phyloP scores from a whole-genome alignment of 1,140 invertebrate species.

The Pseudomyrmex gracilis region DNA sequence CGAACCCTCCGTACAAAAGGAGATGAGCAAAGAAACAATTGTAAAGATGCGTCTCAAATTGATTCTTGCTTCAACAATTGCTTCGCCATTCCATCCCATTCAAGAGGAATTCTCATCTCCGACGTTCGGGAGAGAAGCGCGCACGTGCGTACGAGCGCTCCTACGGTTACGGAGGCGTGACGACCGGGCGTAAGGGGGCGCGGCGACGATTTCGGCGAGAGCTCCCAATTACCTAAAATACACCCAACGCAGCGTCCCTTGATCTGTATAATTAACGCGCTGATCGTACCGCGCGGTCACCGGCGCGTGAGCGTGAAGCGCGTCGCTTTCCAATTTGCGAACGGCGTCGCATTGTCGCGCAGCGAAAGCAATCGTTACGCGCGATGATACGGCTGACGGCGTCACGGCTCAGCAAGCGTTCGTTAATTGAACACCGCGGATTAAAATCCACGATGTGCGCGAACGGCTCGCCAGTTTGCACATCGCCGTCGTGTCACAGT shows the following conservation, averaged over 20 bases:
- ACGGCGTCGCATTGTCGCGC: constrained; percentile 56
- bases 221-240: constrained; percentile 73
- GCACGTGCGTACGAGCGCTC: background rate
- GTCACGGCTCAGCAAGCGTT: constrained; percentile 62
- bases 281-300: constrained; percentile 61
- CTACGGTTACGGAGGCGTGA: constrained; percentile 23
- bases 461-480: background rate
- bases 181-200: constrained; percentile 22
- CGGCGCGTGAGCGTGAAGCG: constrained; percentile 70
- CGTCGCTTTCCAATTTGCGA: constrained; percentile 74
- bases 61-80: background rate
- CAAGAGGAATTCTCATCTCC: background rate
- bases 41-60: background rate
- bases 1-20: no score
- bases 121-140: background rate
- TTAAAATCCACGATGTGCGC: constrained; percentile 65
- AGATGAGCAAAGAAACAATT: no score
- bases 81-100: background rate
- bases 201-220: constrained; percentile 54
- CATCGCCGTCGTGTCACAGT: constrained; percentile 6
- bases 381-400: constrained; percentile 66
- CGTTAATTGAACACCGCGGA: constrained; percentile 72
- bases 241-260: constrained; percentile 59
- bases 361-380: constrained; percentile 71
- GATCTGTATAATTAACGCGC: constrained; percentile 74